Evolutionary conservation across 2,797 vertebrate species (phyloP).

Genomic region (Phoxinus dragarum): DNA sequence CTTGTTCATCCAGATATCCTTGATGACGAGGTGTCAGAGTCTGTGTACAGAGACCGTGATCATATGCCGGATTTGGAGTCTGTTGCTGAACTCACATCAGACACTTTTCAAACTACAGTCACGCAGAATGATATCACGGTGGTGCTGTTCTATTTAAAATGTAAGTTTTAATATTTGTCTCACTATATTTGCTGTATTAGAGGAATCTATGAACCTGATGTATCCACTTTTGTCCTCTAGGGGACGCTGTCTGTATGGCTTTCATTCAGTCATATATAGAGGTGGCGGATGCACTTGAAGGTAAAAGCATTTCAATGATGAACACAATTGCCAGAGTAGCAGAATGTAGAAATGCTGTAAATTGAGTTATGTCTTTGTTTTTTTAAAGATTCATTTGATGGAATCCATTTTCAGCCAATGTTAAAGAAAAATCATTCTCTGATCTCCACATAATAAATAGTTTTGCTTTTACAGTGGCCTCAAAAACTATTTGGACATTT

Average conservation of each 20-base stretch:
- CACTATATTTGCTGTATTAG: neutral
- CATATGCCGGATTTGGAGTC: conserved; percentile 75
- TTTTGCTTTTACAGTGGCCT: conserved; percentile 2
- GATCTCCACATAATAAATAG: neutral
- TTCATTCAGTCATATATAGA: conserved; percentile 84
- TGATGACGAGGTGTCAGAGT: conserved; percentile 90
- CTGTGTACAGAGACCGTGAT: conserved; percentile 82
- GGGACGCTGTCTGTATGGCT: conserved; percentile 88
- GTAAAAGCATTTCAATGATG: conserved; percentile 70
- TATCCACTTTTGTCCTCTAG: conserved; percentile 74
- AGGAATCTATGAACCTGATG: neutral
- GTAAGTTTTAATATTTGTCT: conserved; percentile 75
- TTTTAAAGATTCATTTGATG: conserved; percentile 3
- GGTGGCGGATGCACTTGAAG: conserved; percentile 83
- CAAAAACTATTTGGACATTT: neutral
- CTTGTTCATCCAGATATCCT: conserved; percentile 76
- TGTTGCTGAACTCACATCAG: conserved; percentile 80
- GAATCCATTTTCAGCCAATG: neutral
- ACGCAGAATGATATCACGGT: conserved; percentile 69
- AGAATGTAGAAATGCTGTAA: neutral
- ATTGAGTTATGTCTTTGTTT: neutral
- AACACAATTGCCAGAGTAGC: neutral
- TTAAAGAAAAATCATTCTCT: neutral
- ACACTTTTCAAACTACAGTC: conserved; percentile 79
- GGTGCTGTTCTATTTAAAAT: conserved; percentile 90